Percentiles rank a stretch among this genome's conserved stretches.
Evolutionary conservation across 2,888 invertebrate genomes (phyloP).

Genomic region (Dinocampus coccinellae): DNA sequence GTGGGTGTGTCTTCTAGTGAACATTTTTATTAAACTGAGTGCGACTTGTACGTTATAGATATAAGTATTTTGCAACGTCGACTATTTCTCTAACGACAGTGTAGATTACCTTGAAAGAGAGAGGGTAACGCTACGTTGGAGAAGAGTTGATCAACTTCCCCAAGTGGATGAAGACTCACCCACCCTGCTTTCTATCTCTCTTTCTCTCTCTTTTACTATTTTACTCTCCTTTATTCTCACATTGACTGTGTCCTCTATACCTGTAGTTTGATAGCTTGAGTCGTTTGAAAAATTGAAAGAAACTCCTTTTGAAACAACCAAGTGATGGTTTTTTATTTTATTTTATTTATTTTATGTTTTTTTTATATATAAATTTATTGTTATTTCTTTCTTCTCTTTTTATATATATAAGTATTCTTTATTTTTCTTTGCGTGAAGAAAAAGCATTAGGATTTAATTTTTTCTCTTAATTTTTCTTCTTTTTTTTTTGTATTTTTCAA

Average conservation of each 20-base stretch:
- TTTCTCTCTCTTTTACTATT: neutral
- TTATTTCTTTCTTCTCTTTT: neutral
- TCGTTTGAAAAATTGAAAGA: neutral
- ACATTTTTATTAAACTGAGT: conserved; percentile 50
- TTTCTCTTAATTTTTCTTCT: too few relatives aligned
- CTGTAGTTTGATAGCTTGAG: neutral
- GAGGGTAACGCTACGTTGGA: neutral
- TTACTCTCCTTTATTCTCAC: too few relatives aligned
- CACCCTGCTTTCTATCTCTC: neutral
- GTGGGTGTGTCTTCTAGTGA: conserved; percentile 35
- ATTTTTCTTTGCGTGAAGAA: too few relatives aligned
- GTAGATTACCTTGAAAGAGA: neutral
- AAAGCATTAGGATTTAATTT: too few relatives aligned
- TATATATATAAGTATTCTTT: too few relatives aligned
- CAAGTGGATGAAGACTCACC: neutral
- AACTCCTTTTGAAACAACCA: neutral
- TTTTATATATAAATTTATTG: neutral
- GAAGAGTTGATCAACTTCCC: neutral
- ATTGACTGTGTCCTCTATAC: too few relatives aligned
- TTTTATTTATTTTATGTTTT: too few relatives aligned
- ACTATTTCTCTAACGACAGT: neutral
- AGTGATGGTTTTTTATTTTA: neutral
- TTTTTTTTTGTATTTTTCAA: too few relatives aligned
- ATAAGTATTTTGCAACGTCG: neutral
- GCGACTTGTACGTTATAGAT: conserved; percentile 31